Evolutionary conservation across 2,888 invertebrate genomes (phyloP), one percentile per base, ranked within the genome.

Genomic region (Synanthedon andrenaeformis): DNA sequence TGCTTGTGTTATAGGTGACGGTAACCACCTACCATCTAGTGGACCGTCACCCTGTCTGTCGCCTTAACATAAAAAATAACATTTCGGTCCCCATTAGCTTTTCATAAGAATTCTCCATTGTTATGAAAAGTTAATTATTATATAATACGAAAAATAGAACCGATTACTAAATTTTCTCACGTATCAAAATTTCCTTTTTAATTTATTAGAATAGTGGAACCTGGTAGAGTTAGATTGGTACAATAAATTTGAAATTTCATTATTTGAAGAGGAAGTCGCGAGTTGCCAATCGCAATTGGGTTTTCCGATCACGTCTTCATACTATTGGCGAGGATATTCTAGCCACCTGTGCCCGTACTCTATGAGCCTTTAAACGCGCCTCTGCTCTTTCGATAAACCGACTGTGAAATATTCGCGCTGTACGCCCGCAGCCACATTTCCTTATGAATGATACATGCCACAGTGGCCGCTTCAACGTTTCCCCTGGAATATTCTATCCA

Each of bases 211-310:
- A 72, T 68, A 78, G 70, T 67, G 60, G 74, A 76, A 73, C 76
- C 70, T 66, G 64, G 62, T 62, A 60, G 66, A 69, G 65, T 74
- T 76, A 72, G 75, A 82, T 81, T 74, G 79, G 70, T 67, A 76
- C 79, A 82, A 83, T 84, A 84, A 83, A 84, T 83, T 85, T 83
- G 75, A 83, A 82, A 84, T 83, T 83, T 83, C 81, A 82, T 84
- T 83, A 83, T 83, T 83, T 83, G 82, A 82, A 81, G 75, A 84
- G 82, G 79, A 82, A 79, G 79, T 80, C 79, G 78, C 79, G 76
- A 80, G 76, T 77, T 79, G 76, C 76, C 81, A 79, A 80, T 80
- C 74, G 78, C 76, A 65, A 79, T 81, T 76, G 71, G 71, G 79
- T 74, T 83, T 82, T 79, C 85, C 76, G 82, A 82, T 84, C 84